Evolutionary conservation across 1,140 invertebrate species (phyloP), one percentile per base, ranked within the genome.

Genomic region (Drosophila orosa): DNA sequence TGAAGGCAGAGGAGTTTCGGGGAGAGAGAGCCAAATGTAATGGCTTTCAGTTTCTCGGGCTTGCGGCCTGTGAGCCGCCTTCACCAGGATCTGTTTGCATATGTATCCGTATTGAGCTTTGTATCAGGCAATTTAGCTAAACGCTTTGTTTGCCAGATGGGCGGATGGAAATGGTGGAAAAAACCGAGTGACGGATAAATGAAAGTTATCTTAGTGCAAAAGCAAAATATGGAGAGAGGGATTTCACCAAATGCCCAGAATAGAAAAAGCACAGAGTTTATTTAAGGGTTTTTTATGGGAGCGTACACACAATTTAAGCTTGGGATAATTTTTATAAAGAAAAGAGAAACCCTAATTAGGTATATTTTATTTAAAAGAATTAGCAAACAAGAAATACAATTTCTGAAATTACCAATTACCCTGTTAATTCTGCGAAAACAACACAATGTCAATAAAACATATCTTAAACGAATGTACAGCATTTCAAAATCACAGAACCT

Each of bases 91-190:
- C 31, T 74, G 52, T 66, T 55, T 48, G 60, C 54, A 42, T 66
- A 29, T 74, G 60, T 40, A 48, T 31, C 17, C 31, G 25, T 39
- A 22, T 17, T 17, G 25, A 22, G 47, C 60, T 22, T 63, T 50
- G 69, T 45, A 35, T 44, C 19, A 40, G 50, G 52, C 60, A 66
- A 55, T 66, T 76, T 48, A 48, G 61, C 60, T 55, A 66, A 76
- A 65, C 59, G 74, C 27, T 74, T 74, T 59, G 67, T 74, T 74
- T 50, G 22, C 29, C 39, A 60, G 31, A 17, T 40, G 42, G 63
- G 17, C 37, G 37, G 22, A 40, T 47, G 31, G 27, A 66, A 56
- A 22, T 45, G 42, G 12, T 33, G 25, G 33, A 12, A 12, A 69
- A 47, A 54, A n/a, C 22, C 17, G 15, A 57, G 60, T 58, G 52